Evolutionary conservation across 2,888 invertebrate species (phyloP).

Genomic region (Cryptophagus acutangulus): DNA sequence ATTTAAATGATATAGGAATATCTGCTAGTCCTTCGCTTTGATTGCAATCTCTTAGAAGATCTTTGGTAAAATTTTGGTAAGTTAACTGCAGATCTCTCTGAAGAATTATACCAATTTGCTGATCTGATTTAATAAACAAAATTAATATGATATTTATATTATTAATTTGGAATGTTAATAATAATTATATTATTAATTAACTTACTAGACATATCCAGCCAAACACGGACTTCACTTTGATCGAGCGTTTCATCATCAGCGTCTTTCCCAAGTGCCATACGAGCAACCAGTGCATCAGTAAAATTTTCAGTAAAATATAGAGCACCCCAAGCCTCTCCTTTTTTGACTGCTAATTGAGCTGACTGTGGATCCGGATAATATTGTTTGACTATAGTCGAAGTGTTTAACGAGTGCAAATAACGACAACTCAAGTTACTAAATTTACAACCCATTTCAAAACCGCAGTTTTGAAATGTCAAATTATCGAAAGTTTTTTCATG

Average conservation of each 20-base stretch:
- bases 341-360: constrained; percentile 68
- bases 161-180: constrained; percentile 3
- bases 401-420: constrained; percentile 56
- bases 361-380: constrained; percentile 61
- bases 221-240: constrained; percentile 81
- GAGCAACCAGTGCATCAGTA: constrained; percentile 76
- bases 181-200: constrained; percentile 16
- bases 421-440: constrained; percentile 62
- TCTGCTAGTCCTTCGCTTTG: constrained; percentile 83
- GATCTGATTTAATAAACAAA: constrained; percentile 59
- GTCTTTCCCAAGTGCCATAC: constrained; percentile 73
- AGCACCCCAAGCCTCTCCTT: constrained; percentile 84
- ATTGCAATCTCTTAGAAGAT: constrained; percentile 65
- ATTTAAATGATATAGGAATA: constrained; percentile 82
- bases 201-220: constrained; percentile 88
- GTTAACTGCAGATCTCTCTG: constrained; percentile 81
- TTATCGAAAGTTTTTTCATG: constrained; percentile 52
- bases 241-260: constrained; percentile 82
- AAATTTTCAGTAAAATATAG: constrained; percentile 86
- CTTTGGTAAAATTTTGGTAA: constrained; percentile 79
- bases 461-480: constrained; percentile 47
- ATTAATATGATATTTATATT: not conserved
- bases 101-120: constrained; percentile 87
- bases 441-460: constrained; percentile 58
- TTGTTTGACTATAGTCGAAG: constrained; percentile 61